Conservation (phyloP, 2,888 invertebrate species). For the Heliconius ismenius region DNA sequence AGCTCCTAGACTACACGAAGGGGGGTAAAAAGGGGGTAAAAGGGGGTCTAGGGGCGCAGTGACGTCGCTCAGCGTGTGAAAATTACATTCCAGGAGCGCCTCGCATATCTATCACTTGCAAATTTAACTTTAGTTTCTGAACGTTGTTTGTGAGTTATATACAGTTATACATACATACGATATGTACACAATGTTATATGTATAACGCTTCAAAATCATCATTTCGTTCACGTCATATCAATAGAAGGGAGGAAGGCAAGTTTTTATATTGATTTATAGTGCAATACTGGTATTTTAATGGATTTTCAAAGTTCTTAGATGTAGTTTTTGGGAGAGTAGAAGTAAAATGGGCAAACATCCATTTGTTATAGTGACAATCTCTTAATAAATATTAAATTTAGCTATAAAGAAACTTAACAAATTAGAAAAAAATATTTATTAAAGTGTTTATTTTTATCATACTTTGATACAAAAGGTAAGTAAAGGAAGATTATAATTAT, state of each 20-base stretch:
- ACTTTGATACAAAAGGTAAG: no score
- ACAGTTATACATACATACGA: slow-evolving; percentile 11
- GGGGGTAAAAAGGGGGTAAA: slow-evolving; percentile 30
- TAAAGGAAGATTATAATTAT: no score
- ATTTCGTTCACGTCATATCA: slow-evolving; percentile 30
- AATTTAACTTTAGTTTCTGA: slow-evolving; percentile 80
- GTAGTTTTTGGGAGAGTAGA: background rate
- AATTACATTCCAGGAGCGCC: slow-evolving; percentile 81
- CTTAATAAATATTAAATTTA: no score
- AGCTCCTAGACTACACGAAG: slow-evolving; percentile 37
- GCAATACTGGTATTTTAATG: background rate
- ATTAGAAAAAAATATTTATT: no score
- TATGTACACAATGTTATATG: slow-evolving; percentile 3
- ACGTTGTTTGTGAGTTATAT: slow-evolving; percentile 46
- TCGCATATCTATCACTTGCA: slow-evolving; percentile 82
- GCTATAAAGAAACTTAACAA: no score
- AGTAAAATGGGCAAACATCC: background rate
- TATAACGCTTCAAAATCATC: slow-evolving; percentile 26
- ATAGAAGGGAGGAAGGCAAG: background rate
- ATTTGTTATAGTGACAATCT: background rate
- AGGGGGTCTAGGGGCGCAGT: slow-evolving; percentile 56
- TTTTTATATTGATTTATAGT: slow-evolving; percentile 2
- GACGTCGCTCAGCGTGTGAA: slow-evolving; percentile 79
- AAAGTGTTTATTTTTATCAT: no score
- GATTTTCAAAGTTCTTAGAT: background rate